Base-by-base conservation (phyloP, 2,797 vertebrate genomes). In the Thalassophryne amazonica region DNA sequence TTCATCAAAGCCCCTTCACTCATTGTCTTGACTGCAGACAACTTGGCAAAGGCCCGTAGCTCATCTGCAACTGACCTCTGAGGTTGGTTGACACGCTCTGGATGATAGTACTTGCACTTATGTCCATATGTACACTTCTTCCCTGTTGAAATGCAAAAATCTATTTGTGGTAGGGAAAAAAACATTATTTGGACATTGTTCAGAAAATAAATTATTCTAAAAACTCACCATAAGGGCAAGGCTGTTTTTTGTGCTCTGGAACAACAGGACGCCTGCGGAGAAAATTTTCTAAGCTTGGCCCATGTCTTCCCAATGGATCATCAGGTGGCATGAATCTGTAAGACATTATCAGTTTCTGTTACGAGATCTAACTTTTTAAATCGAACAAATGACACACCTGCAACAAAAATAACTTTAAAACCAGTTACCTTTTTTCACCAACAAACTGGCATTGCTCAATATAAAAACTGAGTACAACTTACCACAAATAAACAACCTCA, bases 91-190 rank as follows among this genome's bases (percentile, higher is more conserved):
- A 95, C 94, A 47, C 97, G 94, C 81, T 99, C 97, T 6, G 97
- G 97, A 67, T 99, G 97, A 84, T 98, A 99, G 87, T 99, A 99
- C 89, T 99, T 99, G 89, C 97, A 99, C 89, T 99, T 99, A 81
- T 99, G 97, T 79, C 97, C 97, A 50, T 99, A 99, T 40, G 97
- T 99, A 85, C 97, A 99, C 88, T 99, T 99, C 90, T 98, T 99
- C 68, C 97, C 96, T 99, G 64, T 82, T 73, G 57, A 38, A 60
- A 84, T 81, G 28, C 85, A 53, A 68, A 13, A 51, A 10, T 3
- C 33, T 7, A 41, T 15, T 3, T n/a, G 42, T 24, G 15, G 70
- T 10, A 76, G 39, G 5, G 32, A 28, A 38, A 33, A 1, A 4
- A 51, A 39, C 4, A 31, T 13, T 16, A 24, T 29, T 43, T 12